phyloP scores from a whole-genome alignment of 2,888 invertebrate species.

The Odontocerum albicorne region DNA sequence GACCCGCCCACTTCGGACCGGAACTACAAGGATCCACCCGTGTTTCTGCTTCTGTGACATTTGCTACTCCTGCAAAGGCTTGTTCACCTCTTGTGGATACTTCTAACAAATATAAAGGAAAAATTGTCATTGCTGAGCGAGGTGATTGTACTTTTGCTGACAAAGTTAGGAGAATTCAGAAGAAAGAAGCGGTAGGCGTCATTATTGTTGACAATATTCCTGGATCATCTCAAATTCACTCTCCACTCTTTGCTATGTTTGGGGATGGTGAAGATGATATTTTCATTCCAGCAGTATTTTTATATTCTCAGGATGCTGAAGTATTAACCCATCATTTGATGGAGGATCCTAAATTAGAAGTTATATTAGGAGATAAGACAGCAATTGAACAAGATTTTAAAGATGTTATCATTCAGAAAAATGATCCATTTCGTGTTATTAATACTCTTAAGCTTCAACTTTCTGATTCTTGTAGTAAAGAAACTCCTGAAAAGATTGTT shows the following conservation, averaged over 20 bases:
- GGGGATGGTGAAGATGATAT: slow-evolving; percentile 89
- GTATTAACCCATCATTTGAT: slow-evolving; percentile 63
- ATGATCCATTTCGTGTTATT: background rate
- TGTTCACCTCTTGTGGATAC: slow-evolving; percentile 61
- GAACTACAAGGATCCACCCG: slow-evolving; percentile 68
- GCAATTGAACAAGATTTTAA: slow-evolving; percentile 8
- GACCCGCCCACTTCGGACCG: slow-evolving; percentile 89
- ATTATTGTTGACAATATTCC: slow-evolving; percentile 84
- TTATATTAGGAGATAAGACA: slow-evolving; percentile 20
- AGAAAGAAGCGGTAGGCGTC: slow-evolving; percentile 79
- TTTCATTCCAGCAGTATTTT: slow-evolving; percentile 86
- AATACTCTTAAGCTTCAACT: background rate
- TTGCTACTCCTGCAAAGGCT: slow-evolving; percentile 72
- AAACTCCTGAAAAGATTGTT: background rate
- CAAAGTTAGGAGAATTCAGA: slow-evolving; percentile 83
- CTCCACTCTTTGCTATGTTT: slow-evolving; percentile 94
- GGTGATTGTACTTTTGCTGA: slow-evolving; percentile 96
- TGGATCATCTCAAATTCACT: slow-evolving; percentile 71
- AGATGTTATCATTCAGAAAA: no score
- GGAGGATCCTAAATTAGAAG: slow-evolving; percentile 8
- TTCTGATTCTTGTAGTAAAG: background rate
- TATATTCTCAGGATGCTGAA: slow-evolving; percentile 77
- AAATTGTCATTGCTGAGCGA: slow-evolving; percentile 83
- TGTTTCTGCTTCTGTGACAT: slow-evolving; percentile 64
- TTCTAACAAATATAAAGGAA: slow-evolving; percentile 61